Base-by-base conservation (phyloP, 2,888 invertebrate genomes). In the Synergus japonicus region DNA sequence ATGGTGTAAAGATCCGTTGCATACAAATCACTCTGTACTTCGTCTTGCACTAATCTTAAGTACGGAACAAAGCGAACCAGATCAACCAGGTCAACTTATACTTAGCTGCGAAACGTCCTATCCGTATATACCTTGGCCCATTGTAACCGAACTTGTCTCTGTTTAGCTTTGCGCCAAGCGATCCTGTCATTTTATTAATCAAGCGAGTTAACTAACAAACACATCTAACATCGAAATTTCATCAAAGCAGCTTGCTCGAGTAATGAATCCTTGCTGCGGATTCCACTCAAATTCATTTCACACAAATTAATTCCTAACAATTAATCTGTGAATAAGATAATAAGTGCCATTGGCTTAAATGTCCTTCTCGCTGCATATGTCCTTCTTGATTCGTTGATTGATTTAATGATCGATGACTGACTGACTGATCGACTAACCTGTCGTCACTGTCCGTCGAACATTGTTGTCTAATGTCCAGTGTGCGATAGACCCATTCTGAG, bases 401-500 rank as follows among this genome's bases (percentile, higher is more conserved):
- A 82, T 80, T 78, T 65, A 81, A 82, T 78, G 69, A 82, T 80
- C 77, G 79, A 79, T 79, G 79, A 80, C 81, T 82, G 78, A 82
- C 67, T 81, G 82, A 84, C 80, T 76, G 77, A 84, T 80, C 69
- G 81, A 84, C 77, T 81, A 78, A 83, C 79, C 76, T 80, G 81
- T 83, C 83, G 79, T 84, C 84, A 82, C 81, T 82, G 79, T 83
- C 80, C 83, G 79, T 84, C 80, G 77, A 82, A 81, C 65, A 64
- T 83, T 83, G 79, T 83, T 83, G 80, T 80, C 82, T 85, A 86
- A 88, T 89, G 87, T 89, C 90, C 90, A 91, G 89, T 90, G 89
- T 91, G 90, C 90, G 91, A 91, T 91, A 90, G 86, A 91, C 90
- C 91, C 90, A 89, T 87, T 89, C 85, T 87, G 91, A 91, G 90